Evolutionary conservation across 2,888 invertebrate species (phyloP), one percentile per base, ranked within the genome.

Genomic region (Syrista parreyssii): DNA sequence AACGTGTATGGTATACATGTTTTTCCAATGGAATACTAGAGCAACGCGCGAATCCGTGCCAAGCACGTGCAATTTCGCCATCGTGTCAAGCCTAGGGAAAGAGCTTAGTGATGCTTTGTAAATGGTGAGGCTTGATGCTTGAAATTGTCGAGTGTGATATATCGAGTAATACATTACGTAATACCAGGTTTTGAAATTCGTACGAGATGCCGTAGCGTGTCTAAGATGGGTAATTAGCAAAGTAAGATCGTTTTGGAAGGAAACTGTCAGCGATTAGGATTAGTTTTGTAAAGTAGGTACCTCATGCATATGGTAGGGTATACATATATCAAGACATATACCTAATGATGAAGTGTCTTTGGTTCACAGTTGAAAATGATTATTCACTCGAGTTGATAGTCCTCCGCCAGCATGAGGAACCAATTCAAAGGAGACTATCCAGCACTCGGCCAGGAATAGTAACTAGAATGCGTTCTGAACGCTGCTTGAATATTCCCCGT

Each of bases 371-470:
- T 55, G 40, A 55, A 23, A 40, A 40, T 40, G 15, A 40, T 40
- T 40, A 40, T 40, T 40, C 40, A 40, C 40, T 40, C 40, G 40
- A 40, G 15, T 40, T 12, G 40, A 40, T 40, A 40, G 40, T 40
- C 40, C 40, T 40, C 15, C 40, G 40, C 40, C 40, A 40, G 40
- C 40, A 55, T 23, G 40, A 55, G 40, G 40, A 6, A 55, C 23
- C 40, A 23, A 23, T 55, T 55, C 40, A 55, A 55, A 55, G 40
- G 40, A 55, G 40, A 55, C 40, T 55, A 23, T 55, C 40, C 23
- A 55, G 40, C 40, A 55, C 40, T 55, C n/a, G 73, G 71, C 30
- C 34, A 40, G 75, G 68, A 68, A 68, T 55, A 32, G 75, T n/a
- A 15, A 68, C 33, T n/a, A 55, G 31, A 68, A 68, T 68, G 68